Evolutionary conservation across 2,888 invertebrate genomes (phyloP), one percentile per base, ranked within the genome.

Genomic region (Synergus japonicus): DNA sequence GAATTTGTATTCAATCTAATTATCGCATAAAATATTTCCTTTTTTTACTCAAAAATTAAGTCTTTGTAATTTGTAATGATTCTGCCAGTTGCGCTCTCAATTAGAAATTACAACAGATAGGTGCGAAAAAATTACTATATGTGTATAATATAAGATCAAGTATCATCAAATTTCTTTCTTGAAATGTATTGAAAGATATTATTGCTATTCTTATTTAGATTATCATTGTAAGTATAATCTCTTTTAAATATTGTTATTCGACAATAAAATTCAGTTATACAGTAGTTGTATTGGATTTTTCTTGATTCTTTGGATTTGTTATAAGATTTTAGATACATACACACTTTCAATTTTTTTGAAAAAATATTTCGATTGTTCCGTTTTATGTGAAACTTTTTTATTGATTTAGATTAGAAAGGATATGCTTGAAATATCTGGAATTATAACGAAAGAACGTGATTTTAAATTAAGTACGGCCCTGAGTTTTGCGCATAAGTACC

Each of bases 221-320:
- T n/a, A 54, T 49, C 12, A 73, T n/a, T 73, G 15, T 73, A 54
- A 58, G 54, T 58, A 41, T 73, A 54, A 73, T 73, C 37, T 73
- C 73, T 73, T 54, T 73, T 54, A 54, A 37, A 54, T 49, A 73
- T 73, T 73, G 73, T 73, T 73, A 73, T 73, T 58, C 54, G 73
- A 73, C 73, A 73, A 73, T 73, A 73, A 73, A 73, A 54, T 73
- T 73, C 54, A 73, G 73, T 73, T 73, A 54, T 41, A 54, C 54
- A n/a, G 54, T 54, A 58, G 9, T 58, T 9, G 9, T 58, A 9
- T 18, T 9, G 4, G 18, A 9, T 58, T 18, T 58, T 3, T 58
- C 18, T 58, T n/a, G 58, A 58, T n/a, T 9, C 18, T 18, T 54
- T n/a, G 0, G 9, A 9, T 54, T 18, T 54, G 8, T 54, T 3